phyloP scores from a whole-genome alignment of 2,888 invertebrate genomes.

The Archips crataeganus region DNA sequence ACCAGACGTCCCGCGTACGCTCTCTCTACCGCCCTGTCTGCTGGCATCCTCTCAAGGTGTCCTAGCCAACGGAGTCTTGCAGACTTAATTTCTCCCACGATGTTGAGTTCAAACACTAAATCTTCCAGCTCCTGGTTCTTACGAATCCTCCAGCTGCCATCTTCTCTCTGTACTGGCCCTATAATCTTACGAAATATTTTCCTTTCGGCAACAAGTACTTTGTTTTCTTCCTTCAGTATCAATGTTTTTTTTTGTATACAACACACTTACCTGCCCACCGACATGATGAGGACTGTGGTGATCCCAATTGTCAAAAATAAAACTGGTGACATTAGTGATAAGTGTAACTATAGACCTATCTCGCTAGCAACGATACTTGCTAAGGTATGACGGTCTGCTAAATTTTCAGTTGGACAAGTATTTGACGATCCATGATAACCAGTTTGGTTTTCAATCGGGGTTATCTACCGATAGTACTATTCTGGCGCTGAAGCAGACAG shows the following conservation, averaged over 20 bases:
- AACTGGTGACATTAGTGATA: not conserved
- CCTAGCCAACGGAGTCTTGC: no score
- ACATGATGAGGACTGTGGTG: not conserved
- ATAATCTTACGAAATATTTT: no score
- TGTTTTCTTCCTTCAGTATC: no score
- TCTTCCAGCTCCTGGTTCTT: no score
- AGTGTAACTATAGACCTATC: not conserved
- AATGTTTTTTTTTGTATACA: not conserved
- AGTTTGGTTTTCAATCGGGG: not conserved
- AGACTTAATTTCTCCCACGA: no score
- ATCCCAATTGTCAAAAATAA: not conserved
- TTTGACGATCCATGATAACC: not conserved
- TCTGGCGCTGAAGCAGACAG: not conserved
- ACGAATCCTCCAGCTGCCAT: no score
- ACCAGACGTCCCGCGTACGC: no score
- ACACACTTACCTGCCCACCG: not conserved
- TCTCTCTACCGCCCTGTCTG: no score
- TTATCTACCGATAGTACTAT: not conserved
- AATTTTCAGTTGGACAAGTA: not conserved
- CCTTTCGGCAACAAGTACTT: no score
- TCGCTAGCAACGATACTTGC: not conserved
- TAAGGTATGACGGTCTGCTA: not conserved
- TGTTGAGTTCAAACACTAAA: no score
- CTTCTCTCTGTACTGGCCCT: no score
- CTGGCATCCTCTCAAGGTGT: no score